Evolutionary conservation across 1,140 invertebrate species (phyloP), one percentile per base, ranked within the genome.

Genomic region (Bemisia tabaci): DNA sequence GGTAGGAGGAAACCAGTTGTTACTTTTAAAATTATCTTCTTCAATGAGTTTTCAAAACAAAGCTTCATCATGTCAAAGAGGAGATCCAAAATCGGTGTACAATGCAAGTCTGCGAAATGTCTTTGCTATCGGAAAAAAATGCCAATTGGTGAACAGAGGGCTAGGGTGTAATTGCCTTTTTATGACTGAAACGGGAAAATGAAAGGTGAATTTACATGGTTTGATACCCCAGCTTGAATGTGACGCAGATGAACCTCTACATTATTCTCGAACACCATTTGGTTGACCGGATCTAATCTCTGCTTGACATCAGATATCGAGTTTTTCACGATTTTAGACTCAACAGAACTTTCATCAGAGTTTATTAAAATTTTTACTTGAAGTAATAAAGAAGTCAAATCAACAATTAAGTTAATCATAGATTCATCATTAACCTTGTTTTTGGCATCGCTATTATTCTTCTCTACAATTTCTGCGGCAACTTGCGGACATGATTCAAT

Each of bases 341-440:
- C 93, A 78, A 95, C 94, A 2, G 90, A 87, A 79, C 91, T 94
- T 75, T 90, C 85, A 76, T 95, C 90, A 60, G 88, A 91, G 78
- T 93, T 91, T 12, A 90, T 89, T 68, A 98, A 81, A 76, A 87
- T 92, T 85, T 92, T 95, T 0, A 96, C 87, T 82, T 97, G 93
- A 59, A 96, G 79, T 84, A 98, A 87, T 26, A 98, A 79, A 0
- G 93, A 92, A 23, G 92, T 92, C 23, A 98, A 82, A 77, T 93
- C 88, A 61, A 88, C 87, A 5, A 98, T 89, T 59, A 97, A 79
- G 69, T 88, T 84, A 61, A 94, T 79, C 75, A 91, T 82, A 27
- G 78, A 79, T 25, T 80, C 71, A 76, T 83, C 80, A 73, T 84
- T 84, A 33, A 85, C 77, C 9, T 78, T 77, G 70, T 76, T 76